Evolutionary conservation across 2,113 vertebrate species (phyloP).

Genomic region (Poecilia latipinna): DNA sequence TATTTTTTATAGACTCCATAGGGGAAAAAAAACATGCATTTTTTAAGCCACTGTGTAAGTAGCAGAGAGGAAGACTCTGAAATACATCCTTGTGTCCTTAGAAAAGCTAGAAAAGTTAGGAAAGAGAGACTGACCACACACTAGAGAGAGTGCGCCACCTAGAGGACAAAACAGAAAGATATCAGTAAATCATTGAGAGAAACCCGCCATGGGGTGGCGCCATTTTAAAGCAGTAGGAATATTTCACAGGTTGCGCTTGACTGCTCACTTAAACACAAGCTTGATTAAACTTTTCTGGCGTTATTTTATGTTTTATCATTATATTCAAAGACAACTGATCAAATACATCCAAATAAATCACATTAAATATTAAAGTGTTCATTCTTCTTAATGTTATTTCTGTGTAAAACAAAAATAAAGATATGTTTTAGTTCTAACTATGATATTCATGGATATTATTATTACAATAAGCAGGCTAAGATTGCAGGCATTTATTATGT

Average conservation of each 20-base stretch:
- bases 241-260: background rate
- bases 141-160: constrained; percentile 66
- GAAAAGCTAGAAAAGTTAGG: constrained; percentile 8
- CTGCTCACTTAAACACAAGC: no score
- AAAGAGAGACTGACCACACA: constrained; percentile 17
- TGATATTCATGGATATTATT: background rate
- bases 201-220: constrained; percentile 64
- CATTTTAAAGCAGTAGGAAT: constrained; percentile 21
- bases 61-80: constrained; percentile 41
- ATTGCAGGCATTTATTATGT: no score
- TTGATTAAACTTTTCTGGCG: no score
- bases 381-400: no score
- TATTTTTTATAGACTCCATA: background rate
- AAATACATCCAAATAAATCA: background rate
- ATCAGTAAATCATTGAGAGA: constrained; percentile 17
- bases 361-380: background rate
- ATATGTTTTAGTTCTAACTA: background rate
- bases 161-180: constrained; percentile 35
- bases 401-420: background rate
- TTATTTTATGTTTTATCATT: background rate
- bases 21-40: constrained; percentile 1
- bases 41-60: constrained; percentile 37
- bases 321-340: background rate
- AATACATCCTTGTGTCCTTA: constrained; percentile 31
- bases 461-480: background rate